Percentiles rank a stretch among this genome's conserved stretches.
These are phyloP conservation scores for Metalampra italica DNA, from an alignment of 2,888 invertebrate species.

Conservation along the genomic window DNA sequence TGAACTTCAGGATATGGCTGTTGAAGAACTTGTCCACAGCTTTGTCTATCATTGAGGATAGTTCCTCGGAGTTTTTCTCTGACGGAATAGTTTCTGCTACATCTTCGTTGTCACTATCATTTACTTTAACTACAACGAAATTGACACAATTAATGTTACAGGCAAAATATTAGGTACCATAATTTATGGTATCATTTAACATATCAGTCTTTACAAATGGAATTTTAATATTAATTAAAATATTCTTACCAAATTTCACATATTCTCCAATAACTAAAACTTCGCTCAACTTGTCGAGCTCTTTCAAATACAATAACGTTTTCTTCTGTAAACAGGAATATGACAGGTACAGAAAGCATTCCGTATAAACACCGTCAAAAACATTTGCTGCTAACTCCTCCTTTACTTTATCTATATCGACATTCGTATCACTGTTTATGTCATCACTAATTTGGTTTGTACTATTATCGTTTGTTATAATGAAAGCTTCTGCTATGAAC, in stretches of 20 bases:
- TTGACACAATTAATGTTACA: neutral
- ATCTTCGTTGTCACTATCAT: conserved; percentile 28
- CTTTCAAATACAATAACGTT: conserved; percentile 75
- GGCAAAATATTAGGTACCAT: too few relatives aligned
- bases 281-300: conserved; percentile 71
- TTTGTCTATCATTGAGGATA: conserved; percentile 66
- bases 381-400: conserved; percentile 43
- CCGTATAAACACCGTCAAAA: conserved; percentile 71
- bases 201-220: neutral
- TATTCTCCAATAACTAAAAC: conserved; percentile 76
- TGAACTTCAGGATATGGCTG: conserved; percentile 69
- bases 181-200: too few relatives aligned
- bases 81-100: conserved; percentile 13
- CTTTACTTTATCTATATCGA: conserved; percentile 14
- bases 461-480: conserved; percentile 18
- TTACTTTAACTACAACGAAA: conserved; percentile 45
- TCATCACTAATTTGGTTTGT: conserved; percentile 10
- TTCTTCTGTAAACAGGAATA: conserved; percentile 78
- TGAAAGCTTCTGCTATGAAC: conserved; percentile 26
- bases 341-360: conserved; percentile 77
- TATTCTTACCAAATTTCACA: conserved; percentile 71
- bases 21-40: conserved; percentile 78
- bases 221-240: neutral
- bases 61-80: conserved; percentile 35
- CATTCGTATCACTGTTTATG: conserved; percentile 8